Evolutionary conservation across 2,113 vertebrate species (phyloP), one percentile per base, ranked within the genome.

Genomic region (Elanoides forficatus): DNA sequence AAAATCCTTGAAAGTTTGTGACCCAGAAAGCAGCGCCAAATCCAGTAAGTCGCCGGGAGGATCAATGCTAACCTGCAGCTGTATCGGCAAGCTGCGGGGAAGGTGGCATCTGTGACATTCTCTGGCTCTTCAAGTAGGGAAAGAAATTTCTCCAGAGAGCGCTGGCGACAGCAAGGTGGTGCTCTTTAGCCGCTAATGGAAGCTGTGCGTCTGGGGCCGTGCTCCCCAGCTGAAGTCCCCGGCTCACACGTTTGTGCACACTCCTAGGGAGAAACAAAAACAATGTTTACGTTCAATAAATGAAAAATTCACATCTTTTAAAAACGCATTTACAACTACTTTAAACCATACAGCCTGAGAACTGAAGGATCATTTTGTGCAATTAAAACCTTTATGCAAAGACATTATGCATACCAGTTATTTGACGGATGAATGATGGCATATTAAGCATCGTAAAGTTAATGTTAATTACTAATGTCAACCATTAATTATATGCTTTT

Each of bases 101-200:
- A 34, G 98, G 98, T 13, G 98, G 98, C 6, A 95, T 98, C 97
- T 98, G 99, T 21, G 99, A 98, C 97, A 99, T 98, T 88, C 99
- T 98, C 88, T 99, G 98, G 96, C 98, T 98, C 95, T 99, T 99
- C 95, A 99, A 95, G 96, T 98, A 99, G 15, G 99, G 98, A 90
- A 99, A 99, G 97, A 99, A 99, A 95, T 99, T 99, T 40, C 94
- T 98, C 99, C 99, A 99, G 27, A 99, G 98, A 27, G 98, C 98
- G 10, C 93, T 89, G 74, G 99, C 99, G 14, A 99, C 98, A 95
- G 99, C 99, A 98, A 99, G 99, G 98, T 99, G 99, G 98, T 98
- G 98, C 99, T 99, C 99, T 99, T 99, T 99, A 97, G 98, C 98
- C 88, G 89, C 97, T 82, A 94, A 98, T 98, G 94, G 97, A 68